Percentiles rank a stretch among this genome's conserved stretches.
These are phyloP conservation scores for Corythornis cristatus DNA, from an alignment of 2,113 vertebrate species.

Conservation along the genomic window DNA sequence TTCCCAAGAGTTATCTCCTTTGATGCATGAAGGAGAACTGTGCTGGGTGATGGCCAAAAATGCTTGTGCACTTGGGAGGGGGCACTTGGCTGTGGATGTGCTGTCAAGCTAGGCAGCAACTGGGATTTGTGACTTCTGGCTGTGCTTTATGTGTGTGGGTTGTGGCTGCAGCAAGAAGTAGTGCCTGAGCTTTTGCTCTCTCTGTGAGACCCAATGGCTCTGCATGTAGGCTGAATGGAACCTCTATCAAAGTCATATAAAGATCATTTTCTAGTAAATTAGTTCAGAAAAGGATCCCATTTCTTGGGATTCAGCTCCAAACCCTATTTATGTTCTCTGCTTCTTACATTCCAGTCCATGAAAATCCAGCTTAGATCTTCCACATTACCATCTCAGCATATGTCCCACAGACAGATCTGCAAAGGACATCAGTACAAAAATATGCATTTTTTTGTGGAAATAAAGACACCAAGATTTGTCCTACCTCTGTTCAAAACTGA, in stretches of 20 bases:
- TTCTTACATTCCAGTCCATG: not conserved
- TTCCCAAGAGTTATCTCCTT: not conserved
- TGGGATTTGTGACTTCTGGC: not conserved
- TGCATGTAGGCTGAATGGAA: not conserved
- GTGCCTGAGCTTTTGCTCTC: rapidly evolving
- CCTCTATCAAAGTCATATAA: not conserved
- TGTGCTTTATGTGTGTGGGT: not conserved
- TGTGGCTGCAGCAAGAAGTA: not conserved
- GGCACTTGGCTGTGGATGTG: not conserved
- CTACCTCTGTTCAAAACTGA: not conserved
- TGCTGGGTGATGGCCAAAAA: not conserved
- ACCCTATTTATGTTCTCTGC: not conserved
- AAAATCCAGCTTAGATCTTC: not conserved
- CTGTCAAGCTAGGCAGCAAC: not conserved
- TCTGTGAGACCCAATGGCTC: not conserved
- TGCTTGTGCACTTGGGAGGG: not conserved
- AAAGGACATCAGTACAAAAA: not conserved
- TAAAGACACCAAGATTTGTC: not conserved
- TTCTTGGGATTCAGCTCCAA: not conserved
- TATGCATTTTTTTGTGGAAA: not conserved
- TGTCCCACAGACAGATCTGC: not conserved
- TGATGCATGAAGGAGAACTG: not conserved
- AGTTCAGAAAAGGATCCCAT: not conserved
- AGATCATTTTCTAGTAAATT: not conserved
- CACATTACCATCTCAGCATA: not conserved